phyloP scores from a whole-genome alignment of 1,140 invertebrate species.

The Meloidogyne chitwoodi region DNA sequence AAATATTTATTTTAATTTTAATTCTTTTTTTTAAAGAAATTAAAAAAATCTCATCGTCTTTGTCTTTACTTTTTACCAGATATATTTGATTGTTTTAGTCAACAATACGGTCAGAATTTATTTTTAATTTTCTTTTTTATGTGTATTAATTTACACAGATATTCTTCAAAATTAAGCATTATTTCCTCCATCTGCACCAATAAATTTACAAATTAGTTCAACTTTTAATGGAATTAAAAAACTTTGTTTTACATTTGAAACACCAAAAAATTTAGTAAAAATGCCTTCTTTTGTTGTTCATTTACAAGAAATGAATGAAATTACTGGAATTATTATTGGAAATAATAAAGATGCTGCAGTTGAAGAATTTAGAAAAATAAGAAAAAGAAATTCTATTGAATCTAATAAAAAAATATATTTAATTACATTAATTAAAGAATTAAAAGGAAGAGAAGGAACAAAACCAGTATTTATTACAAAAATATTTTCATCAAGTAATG shows the following conservation, averaged over 20 bases:
- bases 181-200: conserved; percentile 31
- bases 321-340: background rate
- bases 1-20: conserved; percentile 1
- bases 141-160: conserved; percentile 2
- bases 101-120: conserved; percentile 27
- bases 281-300: background rate
- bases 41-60: conserved; percentile 44
- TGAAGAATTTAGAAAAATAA: conserved; percentile 9
- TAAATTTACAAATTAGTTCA: conserved; percentile 17
- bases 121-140: background rate
- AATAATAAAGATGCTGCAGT: background rate
- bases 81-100: conserved; percentile 43
- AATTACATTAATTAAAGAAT: conserved; percentile 20
- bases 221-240: background rate
- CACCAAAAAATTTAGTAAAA: background rate
- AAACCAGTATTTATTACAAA: background rate
- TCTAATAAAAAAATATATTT: conserved; percentile 17
- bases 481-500: background rate
- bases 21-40: conserved; percentile 25
- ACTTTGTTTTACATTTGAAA: conserved; percentile 1
- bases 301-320: conserved; percentile 1
- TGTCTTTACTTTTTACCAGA: conserved; percentile 44
- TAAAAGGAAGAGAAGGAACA: conserved; percentile 19
- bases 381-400: conserved; percentile 20
- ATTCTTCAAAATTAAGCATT: conserved; percentile 29